phyloP scores from a whole-genome alignment of 2,888 invertebrate genomes.

The Lypha dubia region DNA sequence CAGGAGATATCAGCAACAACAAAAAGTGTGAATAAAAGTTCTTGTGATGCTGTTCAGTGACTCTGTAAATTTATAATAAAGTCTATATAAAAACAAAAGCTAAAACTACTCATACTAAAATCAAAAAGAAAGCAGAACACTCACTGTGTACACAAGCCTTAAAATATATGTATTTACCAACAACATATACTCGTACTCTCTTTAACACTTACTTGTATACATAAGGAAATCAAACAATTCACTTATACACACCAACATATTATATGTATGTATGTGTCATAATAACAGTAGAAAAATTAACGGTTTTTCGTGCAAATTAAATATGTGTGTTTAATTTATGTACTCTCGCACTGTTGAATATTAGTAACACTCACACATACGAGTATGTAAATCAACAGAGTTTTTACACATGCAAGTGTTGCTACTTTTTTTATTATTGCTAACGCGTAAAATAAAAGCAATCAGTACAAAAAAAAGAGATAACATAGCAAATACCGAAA shows the following conservation, averaged over 20 bases:
- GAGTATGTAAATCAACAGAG: conserved; percentile 12
- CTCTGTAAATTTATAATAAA: conserved; percentile 49
- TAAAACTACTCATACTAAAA: conserved; percentile 38
- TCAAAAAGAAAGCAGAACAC: conserved; percentile 37
- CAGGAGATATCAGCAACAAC: conserved; percentile 13
- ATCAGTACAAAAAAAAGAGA: background rate
- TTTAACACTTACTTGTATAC: background rate
- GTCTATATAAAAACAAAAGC: conserved; percentile 48
- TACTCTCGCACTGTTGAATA: conserved; percentile 66
- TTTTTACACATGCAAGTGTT: conserved; percentile 15
- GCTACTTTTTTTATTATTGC: background rate
- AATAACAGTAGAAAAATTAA: background rate
- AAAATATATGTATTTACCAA: background rate
- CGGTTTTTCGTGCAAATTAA: conserved; percentile 15
- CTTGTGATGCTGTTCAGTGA: conserved; percentile 58
- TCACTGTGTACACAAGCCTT: conserved; percentile 17
- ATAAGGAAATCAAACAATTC: background rate
- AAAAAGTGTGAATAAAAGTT: background rate
- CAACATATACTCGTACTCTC: too few relatives aligned
- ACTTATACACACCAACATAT: background rate
- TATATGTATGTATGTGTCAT: background rate
- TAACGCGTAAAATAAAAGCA: conserved; percentile 10
- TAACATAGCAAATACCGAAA: background rate
- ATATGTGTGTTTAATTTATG: conserved; percentile 49
- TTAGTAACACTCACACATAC: conserved; percentile 42